Percentiles rank a stretch among this genome's conserved stretches.
Conservation (phyloP, 1,140 invertebrate genomes). For the Protaetia brevitarsis region DNA sequence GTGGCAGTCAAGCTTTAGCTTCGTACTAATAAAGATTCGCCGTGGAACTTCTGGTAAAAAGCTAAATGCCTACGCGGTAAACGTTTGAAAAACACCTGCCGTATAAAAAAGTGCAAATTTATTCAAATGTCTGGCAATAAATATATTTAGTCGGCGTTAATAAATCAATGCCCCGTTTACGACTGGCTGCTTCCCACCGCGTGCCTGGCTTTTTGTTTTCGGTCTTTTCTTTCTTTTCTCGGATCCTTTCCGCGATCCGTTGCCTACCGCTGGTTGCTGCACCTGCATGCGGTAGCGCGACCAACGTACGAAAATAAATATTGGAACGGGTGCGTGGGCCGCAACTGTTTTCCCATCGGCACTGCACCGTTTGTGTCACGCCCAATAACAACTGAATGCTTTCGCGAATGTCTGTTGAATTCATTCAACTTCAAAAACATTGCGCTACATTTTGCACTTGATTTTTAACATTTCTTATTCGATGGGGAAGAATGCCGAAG, state of each 20-base stretch:
- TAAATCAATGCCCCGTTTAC: neutral
- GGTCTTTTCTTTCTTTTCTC: neutral
- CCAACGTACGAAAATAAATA: constrained; percentile 11
- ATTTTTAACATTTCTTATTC: too few species aligned
- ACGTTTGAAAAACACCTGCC: neutral
- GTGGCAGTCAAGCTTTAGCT: too few species aligned
- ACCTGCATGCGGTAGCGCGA: neutral
- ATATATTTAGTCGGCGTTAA: neutral
- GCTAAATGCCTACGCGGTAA: neutral
- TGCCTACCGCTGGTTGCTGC: neutral
- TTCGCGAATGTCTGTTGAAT: too few species aligned
- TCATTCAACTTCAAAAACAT: too few species aligned
- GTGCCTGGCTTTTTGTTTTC: neutral
- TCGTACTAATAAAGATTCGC: too few species aligned
- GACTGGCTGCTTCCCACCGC: neutral
- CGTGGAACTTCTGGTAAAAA: too few species aligned
- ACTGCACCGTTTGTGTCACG: neutral
- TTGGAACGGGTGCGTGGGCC: neutral
- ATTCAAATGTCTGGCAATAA: neutral
- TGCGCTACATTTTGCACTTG: too few species aligned
- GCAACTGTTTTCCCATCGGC: neutral
- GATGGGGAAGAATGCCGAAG: too few species aligned
- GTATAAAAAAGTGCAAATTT: neutral
- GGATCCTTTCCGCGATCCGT: neutral
- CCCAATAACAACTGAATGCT: constrained; percentile 13